phyloP scores from a whole-genome alignment of 2,797 vertebrate genomes.

The Hirundo rustica region DNA sequence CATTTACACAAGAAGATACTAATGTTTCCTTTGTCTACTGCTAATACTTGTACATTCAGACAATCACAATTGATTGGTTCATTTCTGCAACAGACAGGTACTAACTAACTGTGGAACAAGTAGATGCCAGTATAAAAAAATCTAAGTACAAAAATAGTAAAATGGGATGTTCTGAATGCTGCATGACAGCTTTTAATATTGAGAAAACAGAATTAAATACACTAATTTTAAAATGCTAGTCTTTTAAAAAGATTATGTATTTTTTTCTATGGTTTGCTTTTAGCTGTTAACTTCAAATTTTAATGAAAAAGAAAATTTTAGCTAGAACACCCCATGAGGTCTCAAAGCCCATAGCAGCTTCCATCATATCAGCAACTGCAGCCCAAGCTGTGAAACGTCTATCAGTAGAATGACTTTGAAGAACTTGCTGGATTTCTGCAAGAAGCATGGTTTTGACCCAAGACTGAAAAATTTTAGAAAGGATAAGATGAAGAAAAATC shows the following conservation, averaged over 20 bases:
- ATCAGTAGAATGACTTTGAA: conserved; percentile 37
- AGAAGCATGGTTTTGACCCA: conserved; percentile 3
- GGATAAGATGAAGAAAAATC: not conserved
- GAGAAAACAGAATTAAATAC: not conserved
- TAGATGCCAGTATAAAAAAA: not conserved
- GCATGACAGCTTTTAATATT: not conserved
- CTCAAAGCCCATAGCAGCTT: conserved; percentile 1
- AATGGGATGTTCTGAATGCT: not conserved
- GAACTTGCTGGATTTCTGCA: not conserved
- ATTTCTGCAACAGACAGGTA: not conserved
- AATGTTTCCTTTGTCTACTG: not conserved
- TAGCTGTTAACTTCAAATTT: conserved; percentile 4
- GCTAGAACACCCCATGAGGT: not conserved
- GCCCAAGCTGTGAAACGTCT: conserved; percentile 2
- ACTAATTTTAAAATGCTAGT: not conserved
- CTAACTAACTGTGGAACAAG: not conserved
- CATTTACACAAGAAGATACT: not conserved
- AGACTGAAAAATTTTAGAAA: conserved; percentile 13
- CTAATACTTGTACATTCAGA: not conserved
- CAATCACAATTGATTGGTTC: not conserved
- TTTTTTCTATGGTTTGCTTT: not conserved
- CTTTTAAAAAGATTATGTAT: not conserved
- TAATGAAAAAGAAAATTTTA: conserved; percentile 10
- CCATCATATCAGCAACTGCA: not conserved
- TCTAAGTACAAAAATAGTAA: not conserved